These are phyloP conservation scores for Cinclus mexicanus DNA, from an alignment of 2,113 vertebrate genomes.

Conservation along the genomic window DNA sequence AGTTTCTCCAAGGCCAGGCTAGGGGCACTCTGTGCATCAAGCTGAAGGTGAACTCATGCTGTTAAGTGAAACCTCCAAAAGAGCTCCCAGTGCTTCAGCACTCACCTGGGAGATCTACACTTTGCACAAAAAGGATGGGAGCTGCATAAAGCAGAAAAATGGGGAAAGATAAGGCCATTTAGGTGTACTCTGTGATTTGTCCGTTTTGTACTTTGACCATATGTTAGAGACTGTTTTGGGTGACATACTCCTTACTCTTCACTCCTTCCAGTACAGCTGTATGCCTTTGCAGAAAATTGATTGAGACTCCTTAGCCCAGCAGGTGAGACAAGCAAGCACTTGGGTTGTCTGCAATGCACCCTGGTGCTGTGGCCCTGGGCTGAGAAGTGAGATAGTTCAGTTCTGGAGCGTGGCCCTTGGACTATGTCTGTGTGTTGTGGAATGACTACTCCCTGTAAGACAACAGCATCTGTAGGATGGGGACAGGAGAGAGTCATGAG, in stretches of 20 bases:
- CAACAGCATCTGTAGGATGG: not conserved
- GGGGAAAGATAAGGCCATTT: not conserved
- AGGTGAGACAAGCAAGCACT: not conserved
- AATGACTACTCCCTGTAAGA: not conserved
- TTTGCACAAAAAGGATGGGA: not conserved
- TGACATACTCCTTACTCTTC: not conserved
- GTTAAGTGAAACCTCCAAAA: not conserved
- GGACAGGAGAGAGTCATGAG: not conserved
- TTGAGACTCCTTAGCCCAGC: not conserved
- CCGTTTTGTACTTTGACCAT: not conserved
- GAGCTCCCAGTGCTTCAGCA: not conserved
- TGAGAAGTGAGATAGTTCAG: not conserved
- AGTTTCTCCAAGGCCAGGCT: not conserved
- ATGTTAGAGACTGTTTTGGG: not conserved
- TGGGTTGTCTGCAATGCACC: not conserved
- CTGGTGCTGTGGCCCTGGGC: not conserved
- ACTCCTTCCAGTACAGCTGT: not conserved
- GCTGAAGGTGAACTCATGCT: not conserved
- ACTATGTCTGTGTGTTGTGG: not conserved
- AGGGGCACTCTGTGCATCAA: not conserved
- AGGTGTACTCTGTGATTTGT: not conserved
- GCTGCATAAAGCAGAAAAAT: not conserved
- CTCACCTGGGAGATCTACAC: not conserved
- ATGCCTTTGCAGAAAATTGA: not conserved
- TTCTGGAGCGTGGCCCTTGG: not conserved